These are phyloP conservation scores for Atractosteus spatula DNA, from an alignment of 2,113 vertebrate genomes.

Conservation along the genomic window DNA sequence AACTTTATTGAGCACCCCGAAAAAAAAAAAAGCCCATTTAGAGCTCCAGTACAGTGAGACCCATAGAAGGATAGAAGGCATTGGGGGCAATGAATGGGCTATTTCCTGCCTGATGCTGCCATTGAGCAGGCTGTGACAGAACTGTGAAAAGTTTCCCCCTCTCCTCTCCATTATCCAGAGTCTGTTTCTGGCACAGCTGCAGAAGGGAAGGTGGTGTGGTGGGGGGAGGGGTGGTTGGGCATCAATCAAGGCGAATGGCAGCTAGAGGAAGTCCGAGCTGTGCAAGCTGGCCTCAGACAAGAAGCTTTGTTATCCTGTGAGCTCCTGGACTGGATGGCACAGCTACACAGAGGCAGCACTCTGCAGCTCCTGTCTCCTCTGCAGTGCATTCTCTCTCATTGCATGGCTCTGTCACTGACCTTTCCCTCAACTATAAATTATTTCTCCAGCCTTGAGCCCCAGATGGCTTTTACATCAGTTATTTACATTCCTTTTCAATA, in stretches of 20 bases:
- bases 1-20: slow-evolving; percentile 1
- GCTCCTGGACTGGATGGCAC: too few relatives aligned
- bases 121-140: slow-evolving; percentile 18
- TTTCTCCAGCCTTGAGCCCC: slow-evolving; percentile 46
- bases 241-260: neutral
- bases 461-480: slow-evolving; percentile 18
- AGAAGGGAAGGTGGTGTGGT: neutral
- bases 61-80: slow-evolving; percentile 29
- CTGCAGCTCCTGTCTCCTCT: slow-evolving; percentile 12
- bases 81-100: slow-evolving; percentile 36
- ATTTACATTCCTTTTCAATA: neutral
- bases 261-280: neutral
- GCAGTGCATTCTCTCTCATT: slow-evolving; percentile 20
- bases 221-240: neutral
- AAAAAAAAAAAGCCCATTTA: slow-evolving; percentile 3
- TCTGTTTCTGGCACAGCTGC: slow-evolving; percentile 1
- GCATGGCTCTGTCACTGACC: slow-evolving; percentile 38
- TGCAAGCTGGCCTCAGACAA: neutral
- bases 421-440: slow-evolving; percentile 56
- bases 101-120: slow-evolving; percentile 32
- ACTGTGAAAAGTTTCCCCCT: slow-evolving; percentile 6
- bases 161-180: neutral
- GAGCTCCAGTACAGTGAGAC: neutral
- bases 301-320: neutral
- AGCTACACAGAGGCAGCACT: too few relatives aligned